Conservation (phyloP, 2,888 invertebrate genomes). For the Amphiduros pacificus region DNA sequence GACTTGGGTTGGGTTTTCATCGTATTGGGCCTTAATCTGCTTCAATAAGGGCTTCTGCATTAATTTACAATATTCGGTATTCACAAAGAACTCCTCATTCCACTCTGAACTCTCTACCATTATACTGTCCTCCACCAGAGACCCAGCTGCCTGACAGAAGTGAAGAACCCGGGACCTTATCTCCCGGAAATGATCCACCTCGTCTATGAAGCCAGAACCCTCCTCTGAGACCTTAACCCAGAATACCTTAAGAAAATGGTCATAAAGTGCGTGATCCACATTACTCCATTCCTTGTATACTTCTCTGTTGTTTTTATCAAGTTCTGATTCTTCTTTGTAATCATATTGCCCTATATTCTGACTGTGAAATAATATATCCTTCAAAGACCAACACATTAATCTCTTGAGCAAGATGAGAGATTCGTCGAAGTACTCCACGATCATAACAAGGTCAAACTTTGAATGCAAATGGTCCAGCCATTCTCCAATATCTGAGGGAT, state of each 20-base stretch:
- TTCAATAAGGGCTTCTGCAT: too few relatives aligned
- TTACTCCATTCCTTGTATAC: slow-evolving; percentile 45
- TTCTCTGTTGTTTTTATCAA: slow-evolving; percentile 26
- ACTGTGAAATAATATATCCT: slow-evolving; percentile 50
- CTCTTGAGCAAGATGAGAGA: slow-evolving; percentile 52
- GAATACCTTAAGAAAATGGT: slow-evolving; percentile 49
- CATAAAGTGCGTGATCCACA: slow-evolving; percentile 48
- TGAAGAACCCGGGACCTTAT: slow-evolving; percentile 3
- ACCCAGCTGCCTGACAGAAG: slow-evolving; percentile 9
- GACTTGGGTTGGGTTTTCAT: too few relatives aligned
- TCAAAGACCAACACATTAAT: slow-evolving; percentile 52
- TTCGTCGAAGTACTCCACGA: slow-evolving; percentile 55
- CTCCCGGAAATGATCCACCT: slow-evolving; percentile 17
- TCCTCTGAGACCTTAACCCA: slow-evolving; percentile 41
- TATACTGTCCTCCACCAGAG: background rate
- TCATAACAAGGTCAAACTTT: slow-evolving; percentile 49
- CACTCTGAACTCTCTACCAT: slow-evolving; percentile 12
- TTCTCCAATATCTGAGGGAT: slow-evolving; percentile 29
- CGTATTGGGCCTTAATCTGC: too few relatives aligned
- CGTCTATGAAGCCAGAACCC: slow-evolving; percentile 36
- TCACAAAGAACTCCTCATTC: slow-evolving; percentile 3
- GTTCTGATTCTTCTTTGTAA: slow-evolving; percentile 19
- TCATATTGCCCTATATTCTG: slow-evolving; percentile 35
- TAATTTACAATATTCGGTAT: too few relatives aligned
- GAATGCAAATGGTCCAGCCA: slow-evolving; percentile 41